Evolutionary conservation across 2,888 invertebrate species (phyloP).

Genomic region (Liopterus haemorrhoidalis): DNA sequence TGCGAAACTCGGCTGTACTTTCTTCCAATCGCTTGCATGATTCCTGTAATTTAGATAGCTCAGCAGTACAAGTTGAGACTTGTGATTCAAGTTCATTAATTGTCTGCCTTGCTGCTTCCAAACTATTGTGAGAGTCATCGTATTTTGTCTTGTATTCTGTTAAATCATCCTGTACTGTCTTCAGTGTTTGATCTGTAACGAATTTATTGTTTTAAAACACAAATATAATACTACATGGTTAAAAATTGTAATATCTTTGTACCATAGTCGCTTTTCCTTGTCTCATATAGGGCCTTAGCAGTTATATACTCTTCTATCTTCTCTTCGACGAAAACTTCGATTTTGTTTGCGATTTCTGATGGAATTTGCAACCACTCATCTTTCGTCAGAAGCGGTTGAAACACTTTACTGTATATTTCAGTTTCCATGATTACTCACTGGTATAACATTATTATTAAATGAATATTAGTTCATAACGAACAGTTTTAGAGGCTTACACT

Average conservation of each 20-base stretch:
- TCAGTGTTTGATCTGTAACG: constrained; percentile 53
- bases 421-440: constrained; percentile 36
- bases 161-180: constrained; percentile 56
- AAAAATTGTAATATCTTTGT: constrained; percentile 32
- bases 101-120: constrained; percentile 57
- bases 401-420: constrained; percentile 36
- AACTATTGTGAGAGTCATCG: constrained; percentile 22
- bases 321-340: constrained; percentile 54
- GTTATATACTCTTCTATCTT: constrained; percentile 68
- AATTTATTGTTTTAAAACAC: constrained; percentile 29
- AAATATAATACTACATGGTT: constrained; percentile 2
- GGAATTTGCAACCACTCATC: constrained; percentile 55
- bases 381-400: constrained; percentile 45
- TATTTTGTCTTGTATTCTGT: constrained; percentile 56
- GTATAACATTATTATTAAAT: constrained; percentile 4
- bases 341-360: constrained; percentile 53
- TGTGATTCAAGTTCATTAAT: constrained; percentile 60
- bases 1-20: constrained; percentile 60
- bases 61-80: constrained; percentile 56
- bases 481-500: constrained; percentile 10
- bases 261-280: constrained; percentile 60
- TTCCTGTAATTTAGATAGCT: constrained; percentile 60
- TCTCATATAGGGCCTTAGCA: constrained; percentile 67
- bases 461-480: constrained; percentile 17
- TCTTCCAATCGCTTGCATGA: constrained; percentile 59